Evolutionary conservation across 2,888 invertebrate species (phyloP), one percentile per base, ranked within the genome.

Genomic region (Eupithecia abbreviata): DNA sequence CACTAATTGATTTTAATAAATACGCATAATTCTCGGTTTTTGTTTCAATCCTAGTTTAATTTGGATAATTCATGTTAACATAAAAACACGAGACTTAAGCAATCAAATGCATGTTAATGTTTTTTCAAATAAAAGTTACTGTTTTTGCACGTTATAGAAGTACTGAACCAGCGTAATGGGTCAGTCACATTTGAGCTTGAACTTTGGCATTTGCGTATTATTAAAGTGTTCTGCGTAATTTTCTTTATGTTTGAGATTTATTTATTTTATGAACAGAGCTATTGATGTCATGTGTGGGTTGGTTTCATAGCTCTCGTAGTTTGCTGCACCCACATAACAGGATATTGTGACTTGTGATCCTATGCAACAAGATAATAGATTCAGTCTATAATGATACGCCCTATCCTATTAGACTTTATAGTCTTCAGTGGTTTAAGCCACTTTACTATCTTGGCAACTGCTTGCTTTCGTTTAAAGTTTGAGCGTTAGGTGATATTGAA

Each of bases 311-410:
- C 45, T 68, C 49, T 78, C 75, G 51, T 76, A 78, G 76, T 69
- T 72, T 65, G 72, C 76, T 78, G 76, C 78, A 78, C 78, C 78
- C 78, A 78, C 78, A 76, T 76, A 76, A 74, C 76, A 78, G 78
- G 78, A 78, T 74, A 74, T 76, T 76, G 74, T 78, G 73, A 76
- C 76, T 78, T 76, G 74, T 76, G 75, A 67, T 47, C 66, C 77
- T 41, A n/a, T 75, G 47, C 65, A 80, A 69, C 71, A 74, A 66
- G 73, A 72, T 70, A 41, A 75, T 73, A 65, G 43, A 70, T 47
- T 72, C 43, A 45, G 68, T 45, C 43, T 76, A 45, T 45, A 10
- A 71, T 75, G 30, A 66, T 42, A 41, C 9, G 55, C 9, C 30
- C 1, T 62, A 62, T 62, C 12, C 18, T 62, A 62, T 30, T 62